phyloP scores from a whole-genome alignment of 2,113 vertebrate genomes.

The Spea multiplicata region DNA sequence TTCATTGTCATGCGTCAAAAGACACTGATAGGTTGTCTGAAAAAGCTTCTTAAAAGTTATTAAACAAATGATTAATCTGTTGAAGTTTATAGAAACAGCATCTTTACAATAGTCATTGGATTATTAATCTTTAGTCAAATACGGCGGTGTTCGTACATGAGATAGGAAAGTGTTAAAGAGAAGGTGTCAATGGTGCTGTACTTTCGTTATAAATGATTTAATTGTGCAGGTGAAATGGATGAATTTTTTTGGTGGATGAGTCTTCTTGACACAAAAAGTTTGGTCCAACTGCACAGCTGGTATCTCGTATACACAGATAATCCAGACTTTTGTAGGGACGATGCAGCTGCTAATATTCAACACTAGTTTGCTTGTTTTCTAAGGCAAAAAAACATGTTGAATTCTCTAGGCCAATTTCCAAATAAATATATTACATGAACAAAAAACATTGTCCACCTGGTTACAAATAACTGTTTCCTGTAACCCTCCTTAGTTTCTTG shows the following conservation, averaged over 20 bases:
- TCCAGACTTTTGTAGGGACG: conserved; percentile 13
- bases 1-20: no score
- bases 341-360: conserved; percentile 22
- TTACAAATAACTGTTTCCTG: conserved; percentile 8
- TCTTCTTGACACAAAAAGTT: background rate
- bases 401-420: conserved; percentile 17
- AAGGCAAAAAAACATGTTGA: background rate
- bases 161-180: background rate
- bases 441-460: conserved; percentile 41
- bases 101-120: no score
- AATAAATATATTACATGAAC: conserved; percentile 26
- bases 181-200: background rate
- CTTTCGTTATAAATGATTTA: no score
- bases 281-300: conserved; percentile 35
- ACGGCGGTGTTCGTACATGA: background rate
- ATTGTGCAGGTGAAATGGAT: background rate
- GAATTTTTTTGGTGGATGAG: background rate
- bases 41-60: no score
- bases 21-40: no score
- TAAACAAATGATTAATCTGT: no score
- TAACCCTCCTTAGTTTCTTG: conserved; percentile 13
- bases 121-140: no score
- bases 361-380: conserved; percentile 29
- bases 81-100: no score
- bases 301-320: conserved; percentile 25